phyloP scores from a whole-genome alignment of 2,113 vertebrate species.

The Corythoichthys intestinalis region DNA sequence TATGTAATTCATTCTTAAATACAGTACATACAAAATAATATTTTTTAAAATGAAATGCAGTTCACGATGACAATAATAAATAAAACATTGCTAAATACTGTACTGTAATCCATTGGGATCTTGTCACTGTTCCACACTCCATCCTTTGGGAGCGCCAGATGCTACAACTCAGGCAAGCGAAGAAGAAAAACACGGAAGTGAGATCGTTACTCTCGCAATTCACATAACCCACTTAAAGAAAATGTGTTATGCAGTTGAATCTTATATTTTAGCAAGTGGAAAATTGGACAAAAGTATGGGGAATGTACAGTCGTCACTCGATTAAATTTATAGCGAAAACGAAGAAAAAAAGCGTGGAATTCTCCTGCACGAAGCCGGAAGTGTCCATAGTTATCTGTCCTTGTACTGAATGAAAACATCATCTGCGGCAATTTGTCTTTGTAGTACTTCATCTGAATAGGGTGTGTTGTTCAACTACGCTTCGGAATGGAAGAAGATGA shows the following conservation, averaged over 20 bases:
- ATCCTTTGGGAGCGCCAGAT: too few relatives aligned
- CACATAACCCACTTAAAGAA: not conserved
- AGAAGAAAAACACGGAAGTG: not conserved
- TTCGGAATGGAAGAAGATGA: conserved; percentile 51
- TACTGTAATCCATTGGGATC: too few relatives aligned
- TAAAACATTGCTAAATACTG: too few relatives aligned
- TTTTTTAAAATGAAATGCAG: too few relatives aligned
- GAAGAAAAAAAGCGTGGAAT: not conserved
- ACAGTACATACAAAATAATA: too few relatives aligned
- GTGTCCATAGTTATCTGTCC: not conserved
- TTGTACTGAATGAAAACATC: not conserved
- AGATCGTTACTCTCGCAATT: not conserved
- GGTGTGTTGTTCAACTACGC: too few relatives aligned
- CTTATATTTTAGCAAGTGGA: not conserved
- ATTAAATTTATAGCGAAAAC: not conserved
- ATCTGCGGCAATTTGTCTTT: not conserved
- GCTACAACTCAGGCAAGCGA: not conserved
- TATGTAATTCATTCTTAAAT: too few relatives aligned
- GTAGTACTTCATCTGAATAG: too few relatives aligned
- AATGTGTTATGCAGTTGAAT: not conserved
- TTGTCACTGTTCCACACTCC: too few relatives aligned
- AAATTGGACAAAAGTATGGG: not conserved
- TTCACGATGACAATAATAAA: too few relatives aligned
- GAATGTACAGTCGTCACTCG: not conserved
- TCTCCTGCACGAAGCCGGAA: not conserved